These are phyloP conservation scores for Tympanuchus pallidicinctus DNA, from an alignment of 2,113 vertebrate species.

Conservation along the genomic window DNA sequence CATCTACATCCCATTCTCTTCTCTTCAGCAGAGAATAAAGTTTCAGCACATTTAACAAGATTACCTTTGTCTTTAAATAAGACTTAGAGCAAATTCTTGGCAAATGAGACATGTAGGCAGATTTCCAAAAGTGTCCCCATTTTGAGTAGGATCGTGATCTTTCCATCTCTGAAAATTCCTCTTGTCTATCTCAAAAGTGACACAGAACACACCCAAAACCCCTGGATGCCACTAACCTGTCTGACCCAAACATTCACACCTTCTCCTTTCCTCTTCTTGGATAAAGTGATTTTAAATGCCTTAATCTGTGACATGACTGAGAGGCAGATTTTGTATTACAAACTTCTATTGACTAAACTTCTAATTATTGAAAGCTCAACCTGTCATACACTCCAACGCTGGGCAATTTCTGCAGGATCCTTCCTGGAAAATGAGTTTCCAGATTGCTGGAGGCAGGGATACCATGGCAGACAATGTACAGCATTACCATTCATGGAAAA, in stretches of 20 bases:
- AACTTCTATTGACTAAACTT: background rate
- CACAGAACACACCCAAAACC: background rate
- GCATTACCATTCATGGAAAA: background rate
- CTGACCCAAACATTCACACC: background rate
- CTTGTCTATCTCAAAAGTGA: background rate
- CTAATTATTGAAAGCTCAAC: background rate
- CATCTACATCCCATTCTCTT: background rate
- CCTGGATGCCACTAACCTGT: accelerated
- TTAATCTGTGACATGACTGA: background rate
- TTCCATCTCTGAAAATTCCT: background rate
- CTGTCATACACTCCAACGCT: background rate
- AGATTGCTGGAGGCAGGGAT: background rate
- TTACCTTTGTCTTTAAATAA: background rate
- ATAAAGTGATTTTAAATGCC: background rate
- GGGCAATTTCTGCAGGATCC: background rate
- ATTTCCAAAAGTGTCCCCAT: background rate
- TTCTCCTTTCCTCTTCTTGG: background rate
- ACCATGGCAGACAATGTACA: background rate
- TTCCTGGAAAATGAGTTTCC: background rate
- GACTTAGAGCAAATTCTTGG: background rate
- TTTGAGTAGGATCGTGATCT: background rate
- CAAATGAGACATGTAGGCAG: background rate
- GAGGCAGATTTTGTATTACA: background rate
- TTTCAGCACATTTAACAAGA: background rate
- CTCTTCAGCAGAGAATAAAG: background rate